Evolutionary conservation across 2,888 invertebrate genomes (phyloP), one percentile per base, ranked within the genome.

Genomic region (Polia nebulosa): DNA sequence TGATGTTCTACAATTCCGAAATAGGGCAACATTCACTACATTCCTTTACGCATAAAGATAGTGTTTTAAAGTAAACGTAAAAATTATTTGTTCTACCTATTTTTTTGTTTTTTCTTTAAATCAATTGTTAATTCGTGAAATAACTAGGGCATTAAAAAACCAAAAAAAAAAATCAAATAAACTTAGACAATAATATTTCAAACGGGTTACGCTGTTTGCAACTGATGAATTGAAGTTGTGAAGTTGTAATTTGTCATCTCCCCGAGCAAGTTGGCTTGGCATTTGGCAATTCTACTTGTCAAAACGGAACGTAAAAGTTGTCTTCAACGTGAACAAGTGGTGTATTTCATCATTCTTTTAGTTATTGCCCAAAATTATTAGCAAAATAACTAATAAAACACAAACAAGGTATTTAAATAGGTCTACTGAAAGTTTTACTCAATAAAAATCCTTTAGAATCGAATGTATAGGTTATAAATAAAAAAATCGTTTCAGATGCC

Each of bases 401-500:
- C 69, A 84, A 80, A 62, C 74, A 92, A 92, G 91, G 93, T 93
- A 87, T 79, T 17, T 45, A 67, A 70, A 75, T 45, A n/a, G 11
- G 15, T 27, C 6, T 3, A 25, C 32, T 22, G 17, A 47, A 2
- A 4, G 3, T 59, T 45, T 58, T 55, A 20, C 5, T 11, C 0
- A 58, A 13, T 11, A 8, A 20, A 32, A 58, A 47, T 58, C 20
- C n/a, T 22, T 39, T 3, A 20, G n/a, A 49, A 56, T 34, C 0
- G 9, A 72, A 74, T 32, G 56, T 77, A 74, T 88, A 94, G 94
- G 94, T 94, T 94, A 95, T 93, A 84, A 84, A 80, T 84, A 63
- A 56, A 82, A 76, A 75, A 76, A 82, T 72, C 39, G 66, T 93
- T 93, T 62, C 91, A 97, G 96, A 98, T 98, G 98, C 98, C 98